Evolutionary conservation across 2,797 vertebrate genomes (phyloP).

Genomic region (Spinus olivaceus): DNA sequence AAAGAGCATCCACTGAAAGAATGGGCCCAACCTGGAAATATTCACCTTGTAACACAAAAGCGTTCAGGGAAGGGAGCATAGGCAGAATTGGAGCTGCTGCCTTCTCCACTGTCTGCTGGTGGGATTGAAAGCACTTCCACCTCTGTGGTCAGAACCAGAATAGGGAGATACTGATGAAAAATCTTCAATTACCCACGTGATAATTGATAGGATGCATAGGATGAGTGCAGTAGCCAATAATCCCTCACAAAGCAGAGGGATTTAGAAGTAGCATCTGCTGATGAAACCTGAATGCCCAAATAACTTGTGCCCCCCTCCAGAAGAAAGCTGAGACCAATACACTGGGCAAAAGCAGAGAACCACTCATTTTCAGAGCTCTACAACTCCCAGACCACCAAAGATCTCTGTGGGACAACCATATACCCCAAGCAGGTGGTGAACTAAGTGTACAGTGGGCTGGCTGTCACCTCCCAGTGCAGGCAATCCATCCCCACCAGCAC

Average conservation of each 20-base stretch:
- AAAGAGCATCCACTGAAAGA: conserved; percentile 2
- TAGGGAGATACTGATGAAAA: not conserved
- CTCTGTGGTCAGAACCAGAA: not conserved
- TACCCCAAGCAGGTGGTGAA: not conserved
- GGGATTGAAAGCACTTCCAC: not conserved
- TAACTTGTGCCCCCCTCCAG: not conserved
- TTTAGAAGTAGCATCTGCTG: not conserved
- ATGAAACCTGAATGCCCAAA: not conserved
- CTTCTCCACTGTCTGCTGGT: not conserved
- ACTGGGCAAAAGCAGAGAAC: not conserved
- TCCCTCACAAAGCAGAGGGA: not conserved
- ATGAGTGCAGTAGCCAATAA: fast-evolving
- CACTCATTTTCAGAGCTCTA: not conserved
- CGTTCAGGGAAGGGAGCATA: not conserved
- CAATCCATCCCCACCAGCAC: not conserved
- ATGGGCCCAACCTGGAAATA: not conserved
- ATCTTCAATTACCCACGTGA: not conserved
- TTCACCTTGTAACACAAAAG: not conserved
- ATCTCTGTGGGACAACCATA: fast-evolving
- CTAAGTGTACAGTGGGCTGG: not conserved
- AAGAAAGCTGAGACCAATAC: not conserved
- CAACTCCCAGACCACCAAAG: not conserved
- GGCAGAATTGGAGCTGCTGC: not conserved
- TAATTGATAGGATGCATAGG: not conserved
- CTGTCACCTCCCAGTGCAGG: not conserved